Conservation (phyloP, 2,113 vertebrate species). For the Cnemophilus loriae region DNA sequence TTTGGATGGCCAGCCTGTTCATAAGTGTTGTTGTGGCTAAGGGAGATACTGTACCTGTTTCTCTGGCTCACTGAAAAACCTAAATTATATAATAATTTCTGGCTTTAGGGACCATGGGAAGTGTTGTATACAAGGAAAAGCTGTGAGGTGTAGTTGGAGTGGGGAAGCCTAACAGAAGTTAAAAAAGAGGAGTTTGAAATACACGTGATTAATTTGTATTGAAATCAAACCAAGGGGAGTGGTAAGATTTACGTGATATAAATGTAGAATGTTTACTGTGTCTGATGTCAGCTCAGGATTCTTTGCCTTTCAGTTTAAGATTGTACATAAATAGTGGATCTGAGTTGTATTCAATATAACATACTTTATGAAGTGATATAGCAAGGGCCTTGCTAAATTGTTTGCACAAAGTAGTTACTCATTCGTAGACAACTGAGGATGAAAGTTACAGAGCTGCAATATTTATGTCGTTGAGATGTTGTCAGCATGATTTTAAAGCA, state of each 20-base stretch:
- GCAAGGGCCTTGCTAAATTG: background rate
- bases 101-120: background rate
- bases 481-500: background rate
- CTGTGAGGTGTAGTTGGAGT: background rate
- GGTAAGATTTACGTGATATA: background rate
- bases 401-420: background rate
- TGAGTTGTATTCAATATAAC: background rate
- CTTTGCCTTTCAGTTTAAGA: background rate
- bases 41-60: background rate
- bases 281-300: background rate
- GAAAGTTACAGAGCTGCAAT: background rate
- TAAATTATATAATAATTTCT: background rate
- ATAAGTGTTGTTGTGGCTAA: background rate
- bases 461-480: background rate
- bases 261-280: background rate
- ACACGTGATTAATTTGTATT: background rate
- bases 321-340: background rate
- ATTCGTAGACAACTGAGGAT: background rate
- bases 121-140: background rate
- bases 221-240: background rate
- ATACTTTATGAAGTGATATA: background rate
- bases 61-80: background rate
- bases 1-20: background rate
- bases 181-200: background rate
- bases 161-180: background rate